Conservation (phyloP, 2,113 vertebrate genomes). For the Aspidoscelis tigris region DNA sequence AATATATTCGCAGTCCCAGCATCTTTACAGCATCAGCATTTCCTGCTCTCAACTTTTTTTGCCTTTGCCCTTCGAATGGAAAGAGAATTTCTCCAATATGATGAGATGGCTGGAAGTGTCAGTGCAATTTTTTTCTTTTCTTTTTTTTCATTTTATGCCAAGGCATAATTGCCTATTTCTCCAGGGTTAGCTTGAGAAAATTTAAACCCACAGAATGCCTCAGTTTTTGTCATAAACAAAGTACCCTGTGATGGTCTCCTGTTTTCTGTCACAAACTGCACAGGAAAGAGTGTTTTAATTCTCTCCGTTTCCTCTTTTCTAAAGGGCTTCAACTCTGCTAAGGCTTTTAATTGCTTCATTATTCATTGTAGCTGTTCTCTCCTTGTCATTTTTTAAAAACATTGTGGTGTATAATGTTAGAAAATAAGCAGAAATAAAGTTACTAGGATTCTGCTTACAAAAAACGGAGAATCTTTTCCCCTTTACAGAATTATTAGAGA, state of each 20-base stretch:
- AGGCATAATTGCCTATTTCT: conserved; percentile 23
- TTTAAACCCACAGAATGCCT: background rate
- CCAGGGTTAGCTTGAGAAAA: background rate
- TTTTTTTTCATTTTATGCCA: background rate
- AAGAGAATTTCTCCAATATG: background rate
- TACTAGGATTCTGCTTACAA: background rate
- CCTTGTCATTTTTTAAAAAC: conserved; percentile 3
- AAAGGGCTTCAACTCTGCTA: conserved; percentile 16
- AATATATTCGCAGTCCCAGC: background rate
- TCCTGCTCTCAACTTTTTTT: background rate
- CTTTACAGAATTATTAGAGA: background rate
- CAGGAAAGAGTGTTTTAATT: background rate
- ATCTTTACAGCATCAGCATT: background rate
- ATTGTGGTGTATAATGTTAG: background rate
- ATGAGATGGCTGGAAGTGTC: background rate
- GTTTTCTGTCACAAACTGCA: conserved; percentile 5
- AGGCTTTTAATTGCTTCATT: conserved; percentile 32
- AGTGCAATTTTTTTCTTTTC: background rate
- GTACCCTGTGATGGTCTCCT: conserved; percentile 4
- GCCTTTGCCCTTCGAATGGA: background rate
- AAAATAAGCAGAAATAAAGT: background rate
- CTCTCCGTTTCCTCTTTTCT: conserved; percentile 6
- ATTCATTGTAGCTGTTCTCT: conserved; percentile 23
- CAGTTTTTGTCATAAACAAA: conserved; percentile 23
- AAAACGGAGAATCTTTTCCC: background rate